Percentiles rank a stretch among this genome's conserved stretches.
phyloP scores from a whole-genome alignment of 2,113 vertebrate genomes.

The Bos taurus region DNA sequence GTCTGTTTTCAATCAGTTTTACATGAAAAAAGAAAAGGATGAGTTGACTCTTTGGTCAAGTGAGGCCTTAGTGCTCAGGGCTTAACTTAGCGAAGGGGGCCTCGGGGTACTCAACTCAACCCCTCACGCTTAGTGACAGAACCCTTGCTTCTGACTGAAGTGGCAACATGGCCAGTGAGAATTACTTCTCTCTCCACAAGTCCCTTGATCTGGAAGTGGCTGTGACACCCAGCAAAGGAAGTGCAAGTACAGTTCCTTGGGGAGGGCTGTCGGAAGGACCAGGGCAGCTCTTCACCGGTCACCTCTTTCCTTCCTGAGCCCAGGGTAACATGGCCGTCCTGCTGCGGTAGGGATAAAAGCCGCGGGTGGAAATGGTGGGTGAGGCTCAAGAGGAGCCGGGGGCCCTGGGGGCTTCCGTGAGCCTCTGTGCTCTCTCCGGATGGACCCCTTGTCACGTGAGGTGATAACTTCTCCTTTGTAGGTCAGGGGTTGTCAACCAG shows the following conservation, averaged over 20 bases:
- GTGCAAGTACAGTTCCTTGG: not conserved
- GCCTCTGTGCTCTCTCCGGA: not conserved
- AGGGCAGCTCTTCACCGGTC: accelerated
- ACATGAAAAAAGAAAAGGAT: not conserved
- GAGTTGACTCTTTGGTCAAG: not conserved
- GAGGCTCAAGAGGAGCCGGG: not conserved
- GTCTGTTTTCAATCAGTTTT: not conserved
- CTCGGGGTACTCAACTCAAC: no score
- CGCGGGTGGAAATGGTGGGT: accelerated
- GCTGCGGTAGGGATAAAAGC: accelerated
- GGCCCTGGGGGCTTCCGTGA: not conserved
- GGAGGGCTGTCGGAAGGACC: accelerated
- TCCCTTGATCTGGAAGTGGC: not conserved
- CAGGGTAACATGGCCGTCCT: not conserved
- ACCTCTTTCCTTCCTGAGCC: not conserved
- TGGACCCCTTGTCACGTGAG: not conserved
- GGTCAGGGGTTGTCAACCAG: not conserved
- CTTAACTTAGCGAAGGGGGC: no score
- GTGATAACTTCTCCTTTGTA: not conserved
- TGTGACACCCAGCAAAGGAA: not conserved
- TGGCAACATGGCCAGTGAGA: not conserved
- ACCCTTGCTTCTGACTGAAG: not conserved
- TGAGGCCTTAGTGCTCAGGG: not conserved
- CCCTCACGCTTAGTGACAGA: not conserved
- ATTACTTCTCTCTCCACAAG: not conserved